Evolutionary conservation across 53 echinoderm and acorn worm species (phyloP).

Genomic region (Stichopus horrens): DNA sequence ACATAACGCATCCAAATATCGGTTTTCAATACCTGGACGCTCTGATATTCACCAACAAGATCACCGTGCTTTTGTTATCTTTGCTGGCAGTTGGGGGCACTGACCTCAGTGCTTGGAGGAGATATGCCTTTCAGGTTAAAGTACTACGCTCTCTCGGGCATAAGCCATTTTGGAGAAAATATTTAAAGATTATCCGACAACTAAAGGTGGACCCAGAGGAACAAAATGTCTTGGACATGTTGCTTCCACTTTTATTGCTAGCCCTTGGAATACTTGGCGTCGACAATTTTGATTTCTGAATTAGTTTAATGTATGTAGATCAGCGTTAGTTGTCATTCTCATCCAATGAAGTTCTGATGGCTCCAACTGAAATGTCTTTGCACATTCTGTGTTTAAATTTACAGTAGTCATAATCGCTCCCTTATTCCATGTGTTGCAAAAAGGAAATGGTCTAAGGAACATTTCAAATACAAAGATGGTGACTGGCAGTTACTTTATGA

Average conservation of each 20-base stretch:
- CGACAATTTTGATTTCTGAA: conserved; percentile 35
- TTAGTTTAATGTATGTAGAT: too few species aligned
- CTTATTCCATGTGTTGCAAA: too few species aligned
- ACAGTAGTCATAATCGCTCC: too few species aligned
- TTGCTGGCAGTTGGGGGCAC: conserved; percentile 20
- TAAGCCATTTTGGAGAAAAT: conserved; percentile 11
- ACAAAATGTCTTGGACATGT: conserved; percentile 1
- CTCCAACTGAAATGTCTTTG: too few species aligned
- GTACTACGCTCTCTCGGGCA: background rate
- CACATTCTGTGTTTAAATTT: too few species aligned
- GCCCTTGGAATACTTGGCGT: conserved; percentile 33
- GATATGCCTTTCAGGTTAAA: background rate
- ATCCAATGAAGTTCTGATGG: too few species aligned
- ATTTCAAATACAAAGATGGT: too few species aligned
- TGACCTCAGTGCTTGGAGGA: conserved; percentile 7
- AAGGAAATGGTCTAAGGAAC: too few species aligned
- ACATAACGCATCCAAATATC: background rate
- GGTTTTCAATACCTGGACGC: background rate
- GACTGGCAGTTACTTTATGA: too few species aligned
- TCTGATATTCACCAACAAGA: conserved; percentile 5
- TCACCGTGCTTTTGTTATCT: background rate
- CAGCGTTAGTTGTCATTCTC: too few species aligned
- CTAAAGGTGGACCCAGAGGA: background rate
- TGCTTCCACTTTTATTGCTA: conserved; percentile 25
- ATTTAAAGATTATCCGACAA: background rate